A percentile compares a stretch with the other conserved stretches of the same genome.
These are phyloP conservation scores for Polia nebulosa DNA, from an alignment of 2,888 invertebrate genomes.

Conservation along the genomic window DNA sequence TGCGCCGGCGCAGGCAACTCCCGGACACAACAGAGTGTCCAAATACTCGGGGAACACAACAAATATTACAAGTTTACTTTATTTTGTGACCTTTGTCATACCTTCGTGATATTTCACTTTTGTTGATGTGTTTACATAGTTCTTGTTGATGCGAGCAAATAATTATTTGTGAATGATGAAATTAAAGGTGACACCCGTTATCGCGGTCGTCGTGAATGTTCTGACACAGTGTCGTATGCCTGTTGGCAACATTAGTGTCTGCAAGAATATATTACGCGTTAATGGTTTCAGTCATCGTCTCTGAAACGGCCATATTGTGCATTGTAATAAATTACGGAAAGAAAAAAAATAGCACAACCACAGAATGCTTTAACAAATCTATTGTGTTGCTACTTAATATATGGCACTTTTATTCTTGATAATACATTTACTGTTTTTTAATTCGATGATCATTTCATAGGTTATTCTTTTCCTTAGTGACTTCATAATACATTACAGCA, in stretches of 20 bases:
- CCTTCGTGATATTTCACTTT: slow-evolving; percentile 42
- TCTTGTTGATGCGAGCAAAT: slow-evolving; percentile 26
- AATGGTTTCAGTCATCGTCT: slow-evolving; percentile 58
- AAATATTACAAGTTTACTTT: slow-evolving; percentile 64
- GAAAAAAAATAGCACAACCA: slow-evolving; percentile 58
- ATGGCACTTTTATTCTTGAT: slow-evolving; percentile 48
- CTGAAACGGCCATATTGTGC: slow-evolving; percentile 58
- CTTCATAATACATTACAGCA: slow-evolving; percentile 20
- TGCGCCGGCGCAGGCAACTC: slow-evolving; percentile 74
- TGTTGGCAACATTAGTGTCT: slow-evolving; percentile 54
- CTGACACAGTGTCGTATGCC: slow-evolving; percentile 20
- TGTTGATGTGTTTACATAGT: slow-evolving; percentile 41
- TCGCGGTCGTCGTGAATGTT: slow-evolving; percentile 28
- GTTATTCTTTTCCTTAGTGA: slow-evolving; percentile 24
- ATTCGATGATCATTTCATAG: slow-evolving; percentile 33
- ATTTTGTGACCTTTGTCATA: slow-evolving; percentile 57
- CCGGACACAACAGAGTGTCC: slow-evolving; percentile 71
- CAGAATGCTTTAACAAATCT: slow-evolving; percentile 63
- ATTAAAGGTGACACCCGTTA: slow-evolving; percentile 45
- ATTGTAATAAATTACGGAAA: slow-evolving; percentile 59
- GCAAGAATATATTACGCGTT: slow-evolving; percentile 58
- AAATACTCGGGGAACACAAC: slow-evolving; percentile 60
- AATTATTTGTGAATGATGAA: slow-evolving; percentile 55
- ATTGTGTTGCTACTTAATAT: slow-evolving; percentile 53
- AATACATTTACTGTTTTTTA: slow-evolving; percentile 42